Percentiles rank a stretch among this genome's conserved stretches.
phyloP scores from a whole-genome alignment of 53 echinoderm and acorn worm species.

The Hippasteria phrygiana region DNA sequence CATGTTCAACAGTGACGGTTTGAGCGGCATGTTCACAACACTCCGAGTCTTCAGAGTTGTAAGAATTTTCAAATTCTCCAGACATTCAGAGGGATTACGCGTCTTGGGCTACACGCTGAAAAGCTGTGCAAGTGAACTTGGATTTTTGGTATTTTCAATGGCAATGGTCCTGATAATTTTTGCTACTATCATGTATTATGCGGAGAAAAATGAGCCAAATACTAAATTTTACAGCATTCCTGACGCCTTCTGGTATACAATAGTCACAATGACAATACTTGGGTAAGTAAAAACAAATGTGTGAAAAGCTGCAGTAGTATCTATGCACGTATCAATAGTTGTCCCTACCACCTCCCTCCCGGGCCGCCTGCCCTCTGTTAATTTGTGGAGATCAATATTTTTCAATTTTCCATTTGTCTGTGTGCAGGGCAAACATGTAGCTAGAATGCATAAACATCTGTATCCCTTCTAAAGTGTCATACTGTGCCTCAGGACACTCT shows the following conservation, averaged over 20 bases:
- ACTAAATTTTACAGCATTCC: constrained; percentile 99
- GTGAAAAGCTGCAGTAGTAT: too few relatives aligned
- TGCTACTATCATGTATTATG: constrained; percentile 98
- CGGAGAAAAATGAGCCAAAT: constrained; percentile 77
- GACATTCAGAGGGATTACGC: constrained; percentile 99
- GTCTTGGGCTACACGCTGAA: constrained; percentile 97
- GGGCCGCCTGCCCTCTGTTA: too few relatives aligned
- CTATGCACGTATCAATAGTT: too few relatives aligned
- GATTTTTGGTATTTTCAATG: constrained; percentile 96
- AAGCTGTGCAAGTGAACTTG: constrained; percentile 99
- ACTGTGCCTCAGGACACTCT: too few relatives aligned
- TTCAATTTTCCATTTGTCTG: too few relatives aligned
- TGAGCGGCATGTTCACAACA: constrained; percentile 98
- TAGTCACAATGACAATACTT: constrained; percentile 99
- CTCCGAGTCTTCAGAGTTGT: constrained; percentile 98
- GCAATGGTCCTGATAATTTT: constrained; percentile 99
- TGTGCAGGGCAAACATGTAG: too few relatives aligned
- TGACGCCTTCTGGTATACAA: constrained; percentile 99
- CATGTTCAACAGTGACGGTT: constrained; percentile 90
- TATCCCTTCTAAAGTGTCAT: too few relatives aligned
- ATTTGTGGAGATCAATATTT: too few relatives aligned
- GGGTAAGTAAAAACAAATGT: constrained; percentile 97
- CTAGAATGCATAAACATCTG: too few relatives aligned
- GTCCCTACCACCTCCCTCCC: too few relatives aligned
- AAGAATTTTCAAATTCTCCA: constrained; percentile 99